Conservation (phyloP, 92 coral and sea anemone genomes). For the Bergia puertoricense region DNA sequence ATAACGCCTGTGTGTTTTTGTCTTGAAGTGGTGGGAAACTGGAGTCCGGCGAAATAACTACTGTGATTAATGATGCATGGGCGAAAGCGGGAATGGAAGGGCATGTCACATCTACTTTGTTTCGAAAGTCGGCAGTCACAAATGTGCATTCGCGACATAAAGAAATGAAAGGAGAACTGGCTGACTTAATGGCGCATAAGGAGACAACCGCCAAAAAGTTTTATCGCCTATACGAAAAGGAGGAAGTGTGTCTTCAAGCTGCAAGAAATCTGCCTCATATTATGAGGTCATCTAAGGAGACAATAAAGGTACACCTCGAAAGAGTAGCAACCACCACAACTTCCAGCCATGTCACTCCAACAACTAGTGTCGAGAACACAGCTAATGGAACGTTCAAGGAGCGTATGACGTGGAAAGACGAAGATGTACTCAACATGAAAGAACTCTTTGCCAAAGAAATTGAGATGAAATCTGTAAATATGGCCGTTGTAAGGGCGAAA, state of each 20-base stretch:
- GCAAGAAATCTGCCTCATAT: slow-evolving; percentile 26
- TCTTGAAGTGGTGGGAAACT: too few relatives aligned
- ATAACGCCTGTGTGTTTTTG: too few relatives aligned
- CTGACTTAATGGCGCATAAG: slow-evolving; percentile 52
- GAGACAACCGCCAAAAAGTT: slow-evolving; percentile 47
- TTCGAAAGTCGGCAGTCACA: too few relatives aligned
- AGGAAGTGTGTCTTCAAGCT: slow-evolving; percentile 39
- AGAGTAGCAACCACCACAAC: neutral
- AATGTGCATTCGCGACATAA: too few relatives aligned
- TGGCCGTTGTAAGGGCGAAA: slow-evolving; percentile 25
- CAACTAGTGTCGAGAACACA: neutral
- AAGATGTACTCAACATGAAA: slow-evolving; percentile 12
- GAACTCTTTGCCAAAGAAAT: slow-evolving; percentile 34
- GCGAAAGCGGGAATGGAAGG: too few relatives aligned
- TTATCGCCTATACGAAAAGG: slow-evolving; percentile 40
- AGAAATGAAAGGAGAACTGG: slow-evolving; percentile 14
- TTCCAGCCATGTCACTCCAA: neutral
- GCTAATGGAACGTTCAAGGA: neutral
- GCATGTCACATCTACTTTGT: too few relatives aligned
- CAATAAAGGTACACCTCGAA: neutral
- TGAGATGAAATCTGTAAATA: slow-evolving; percentile 19
- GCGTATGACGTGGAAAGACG: slow-evolving; percentile 36
- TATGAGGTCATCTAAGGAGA: slow-evolving; percentile 32
- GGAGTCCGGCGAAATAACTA: too few relatives aligned
- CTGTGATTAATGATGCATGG: too few relatives aligned